Conservation (phyloP, 2,888 invertebrate species). For the Elysia crispata region DNA sequence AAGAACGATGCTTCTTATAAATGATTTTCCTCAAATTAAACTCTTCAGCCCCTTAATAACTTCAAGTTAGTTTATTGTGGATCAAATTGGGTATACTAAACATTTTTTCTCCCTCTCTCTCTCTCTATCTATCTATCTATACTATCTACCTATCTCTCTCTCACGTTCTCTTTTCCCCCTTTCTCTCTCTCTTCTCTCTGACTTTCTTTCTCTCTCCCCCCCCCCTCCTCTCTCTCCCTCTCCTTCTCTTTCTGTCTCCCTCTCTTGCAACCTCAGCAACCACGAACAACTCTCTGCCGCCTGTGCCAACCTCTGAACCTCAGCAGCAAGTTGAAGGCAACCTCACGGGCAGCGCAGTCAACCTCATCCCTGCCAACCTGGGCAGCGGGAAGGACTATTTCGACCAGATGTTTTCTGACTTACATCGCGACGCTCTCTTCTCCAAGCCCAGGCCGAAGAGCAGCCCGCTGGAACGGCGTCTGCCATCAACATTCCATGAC, state of each 20-base stretch:
- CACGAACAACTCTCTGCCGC: background rate
- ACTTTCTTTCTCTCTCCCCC: too few relatives aligned
- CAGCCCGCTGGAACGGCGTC: constrained; percentile 57
- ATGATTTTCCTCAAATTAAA: too few relatives aligned
- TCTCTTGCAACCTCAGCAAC: background rate
- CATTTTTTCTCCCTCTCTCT: too few relatives aligned
- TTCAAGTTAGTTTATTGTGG: too few relatives aligned
- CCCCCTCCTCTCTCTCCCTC: background rate
- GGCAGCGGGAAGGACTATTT: constrained; percentile 74
- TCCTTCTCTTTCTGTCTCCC: background rate
- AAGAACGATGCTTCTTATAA: too few relatives aligned
- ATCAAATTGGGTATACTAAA: too few relatives aligned
- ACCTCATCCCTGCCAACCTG: constrained; percentile 50
- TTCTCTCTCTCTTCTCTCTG: too few relatives aligned
- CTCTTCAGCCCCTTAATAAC: too few relatives aligned
- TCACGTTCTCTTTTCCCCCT: too few relatives aligned
- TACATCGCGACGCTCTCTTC: constrained; percentile 63
- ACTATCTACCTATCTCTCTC: too few relatives aligned
- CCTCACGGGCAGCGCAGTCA: constrained; percentile 10
- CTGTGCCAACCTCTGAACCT: background rate
- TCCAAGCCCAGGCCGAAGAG: constrained; percentile 62
- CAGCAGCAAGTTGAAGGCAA: background rate
- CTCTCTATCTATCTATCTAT: too few relatives aligned
- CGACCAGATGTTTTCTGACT: constrained; percentile 72
- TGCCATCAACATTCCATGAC: constrained; percentile 65